A percentile compares a stretch with the other conserved stretches of the same genome.
Conservation (phyloP, 2,797 vertebrate species). For the Sphenopsis melanotis region DNA sequence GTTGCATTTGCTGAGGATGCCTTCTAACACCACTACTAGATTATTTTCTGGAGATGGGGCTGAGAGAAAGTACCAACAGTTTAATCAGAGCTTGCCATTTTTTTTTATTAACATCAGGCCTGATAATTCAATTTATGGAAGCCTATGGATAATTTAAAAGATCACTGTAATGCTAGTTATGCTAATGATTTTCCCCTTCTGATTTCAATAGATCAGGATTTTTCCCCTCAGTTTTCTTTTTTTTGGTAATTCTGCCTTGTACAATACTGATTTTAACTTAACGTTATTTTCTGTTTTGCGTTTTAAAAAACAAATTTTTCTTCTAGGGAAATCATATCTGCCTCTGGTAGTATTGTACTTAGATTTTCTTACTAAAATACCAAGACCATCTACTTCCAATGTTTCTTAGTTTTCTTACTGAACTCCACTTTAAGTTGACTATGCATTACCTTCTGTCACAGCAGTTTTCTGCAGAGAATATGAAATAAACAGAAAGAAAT, state of each 20-base stretch:
- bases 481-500: not conserved
- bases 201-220: not conserved
- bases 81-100: not conserved
- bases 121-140: not conserved
- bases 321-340: not conserved
- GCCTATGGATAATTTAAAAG: not conserved
- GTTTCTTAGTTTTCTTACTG: not conserved
- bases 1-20: not conserved
- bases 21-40: not conserved
- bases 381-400: not conserved
- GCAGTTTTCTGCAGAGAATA: not conserved
- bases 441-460: not conserved
- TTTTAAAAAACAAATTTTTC: not conserved
- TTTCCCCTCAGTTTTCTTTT: not conserved
- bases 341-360: not conserved
- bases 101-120: not conserved
- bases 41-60: not conserved
- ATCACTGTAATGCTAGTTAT: not conserved
- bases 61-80: not conserved
- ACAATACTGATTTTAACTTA: not conserved
- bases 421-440: not conserved
- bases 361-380: not conserved
- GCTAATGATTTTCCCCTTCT: constrained; percentile 3
- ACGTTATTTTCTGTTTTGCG: not conserved
- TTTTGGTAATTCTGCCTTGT: not conserved